Evolutionary conservation across 2,113 vertebrate genomes (phyloP).

Genomic region (Thalassoma bifasciatum): DNA sequence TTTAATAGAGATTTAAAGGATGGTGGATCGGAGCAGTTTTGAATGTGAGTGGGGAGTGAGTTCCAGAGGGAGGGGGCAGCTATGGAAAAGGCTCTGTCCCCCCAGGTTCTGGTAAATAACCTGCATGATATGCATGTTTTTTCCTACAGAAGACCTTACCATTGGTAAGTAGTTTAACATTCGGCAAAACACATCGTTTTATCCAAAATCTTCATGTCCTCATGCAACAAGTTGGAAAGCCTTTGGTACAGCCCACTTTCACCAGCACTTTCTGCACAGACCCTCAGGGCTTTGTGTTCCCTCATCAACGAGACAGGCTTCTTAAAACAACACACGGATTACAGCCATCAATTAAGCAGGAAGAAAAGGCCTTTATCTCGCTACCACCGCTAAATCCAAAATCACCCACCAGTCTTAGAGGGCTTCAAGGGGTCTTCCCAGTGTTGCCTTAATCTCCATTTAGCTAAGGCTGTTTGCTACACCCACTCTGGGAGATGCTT

Average conservation of each 20-base stretch:
- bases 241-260: conserved; percentile 23
- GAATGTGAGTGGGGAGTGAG: no score
- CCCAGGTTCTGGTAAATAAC: no score
- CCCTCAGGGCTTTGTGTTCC: conserved; percentile 41
- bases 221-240: conserved; percentile 24
- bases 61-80: no score
- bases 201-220: conserved; percentile 20
- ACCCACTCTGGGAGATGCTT: conserved; percentile 61
- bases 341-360: conserved; percentile 72
- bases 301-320: conserved; percentile 38
- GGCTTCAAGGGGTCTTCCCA: conserved; percentile 61
- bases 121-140: no score
- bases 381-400: conserved; percentile 70
- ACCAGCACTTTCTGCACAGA: conserved; percentile 28
- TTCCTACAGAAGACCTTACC: no score
- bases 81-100: no score
- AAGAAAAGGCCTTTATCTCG: conserved; percentile 70
- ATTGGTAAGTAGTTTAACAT: neutral
- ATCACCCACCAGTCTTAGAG: conserved; percentile 67
- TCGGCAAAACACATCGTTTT: no score
- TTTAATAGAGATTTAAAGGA: no score
- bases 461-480: conserved; percentile 61
- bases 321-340: conserved; percentile 74
- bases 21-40: no score
- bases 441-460: conserved; percentile 68